phyloP scores from a whole-genome alignment of 2,888 invertebrate species.

The Diogma glabrata region DNA sequence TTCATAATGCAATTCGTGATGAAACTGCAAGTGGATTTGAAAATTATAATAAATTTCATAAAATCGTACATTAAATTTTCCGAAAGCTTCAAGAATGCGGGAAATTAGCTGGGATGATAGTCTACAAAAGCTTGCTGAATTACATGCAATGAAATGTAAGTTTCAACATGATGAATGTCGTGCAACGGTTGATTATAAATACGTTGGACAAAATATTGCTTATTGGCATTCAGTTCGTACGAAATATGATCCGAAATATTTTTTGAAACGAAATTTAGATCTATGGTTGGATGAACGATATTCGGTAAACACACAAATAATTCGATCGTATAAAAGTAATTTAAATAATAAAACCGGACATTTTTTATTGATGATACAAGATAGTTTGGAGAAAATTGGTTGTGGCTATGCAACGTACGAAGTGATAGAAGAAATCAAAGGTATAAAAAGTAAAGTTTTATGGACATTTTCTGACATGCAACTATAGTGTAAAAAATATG shows the following conservation, averaged over 20 bases:
- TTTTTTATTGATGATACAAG: conserved; percentile 1
- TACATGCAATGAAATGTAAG: neutral
- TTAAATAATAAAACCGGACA: neutral
- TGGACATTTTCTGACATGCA: neutral
- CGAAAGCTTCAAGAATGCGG: neutral
- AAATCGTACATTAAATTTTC: neutral
- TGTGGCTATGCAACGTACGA: neutral
- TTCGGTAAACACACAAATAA: neutral
- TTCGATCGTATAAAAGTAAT: neutral
- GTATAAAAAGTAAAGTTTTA: neutral
- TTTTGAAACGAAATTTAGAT: no score
- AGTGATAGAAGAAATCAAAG: neutral
- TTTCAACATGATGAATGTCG: conserved; percentile 6
- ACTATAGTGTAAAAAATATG: conserved; percentile 4
- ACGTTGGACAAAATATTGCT: conserved; percentile 3
- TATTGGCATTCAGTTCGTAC: neutral
- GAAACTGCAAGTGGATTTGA: conserved; percentile 2
- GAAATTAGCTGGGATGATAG: conserved; percentile 2
- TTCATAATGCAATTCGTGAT: conserved; percentile 1
- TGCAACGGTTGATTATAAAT: neutral
- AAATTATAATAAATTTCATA: neutral
- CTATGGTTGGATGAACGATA: neutral
- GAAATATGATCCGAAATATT: neutral
- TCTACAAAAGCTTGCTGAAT: conserved; percentile 6
- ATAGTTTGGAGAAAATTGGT: conserved; percentile 2